These are phyloP conservation scores for Hyles lineata DNA, from an alignment of 2,888 invertebrate species.

Conservation along the genomic window DNA sequence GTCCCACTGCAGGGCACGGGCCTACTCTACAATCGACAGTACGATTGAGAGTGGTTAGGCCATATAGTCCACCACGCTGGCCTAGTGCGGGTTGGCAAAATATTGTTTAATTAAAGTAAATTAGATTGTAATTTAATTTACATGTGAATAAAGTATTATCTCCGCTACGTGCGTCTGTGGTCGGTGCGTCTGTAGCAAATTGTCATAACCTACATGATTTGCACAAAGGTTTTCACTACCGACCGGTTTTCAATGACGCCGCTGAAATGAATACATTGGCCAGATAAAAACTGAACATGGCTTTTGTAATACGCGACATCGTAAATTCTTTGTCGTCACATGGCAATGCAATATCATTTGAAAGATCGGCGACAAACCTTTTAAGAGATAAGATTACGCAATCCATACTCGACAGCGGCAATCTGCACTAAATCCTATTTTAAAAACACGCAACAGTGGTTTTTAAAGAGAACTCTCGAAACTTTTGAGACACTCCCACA, in stretches of 20 bases:
- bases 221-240: conserved; percentile 22
- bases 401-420: conserved; percentile 60
- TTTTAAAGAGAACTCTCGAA: conserved; percentile 69
- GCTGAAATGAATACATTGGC: conserved; percentile 27
- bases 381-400: conserved; percentile 76
- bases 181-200: conserved; percentile 32
- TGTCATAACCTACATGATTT: conserved; percentile 23
- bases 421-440: conserved; percentile 79
- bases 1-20: no score
- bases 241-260: conserved; percentile 24
- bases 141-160: conserved; percentile 36
- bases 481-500: conserved; percentile 72
- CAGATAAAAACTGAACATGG: conserved; percentile 30
- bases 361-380: conserved; percentile 67
- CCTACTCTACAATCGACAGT: no score
- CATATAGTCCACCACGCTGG: no score
- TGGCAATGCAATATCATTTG: conserved; percentile 73
- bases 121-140: neutral
- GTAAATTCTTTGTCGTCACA: conserved; percentile 49
- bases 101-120: no score
- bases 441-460: conserved; percentile 79
- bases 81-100: no score
- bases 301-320: conserved; percentile 40
- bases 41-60: no score
- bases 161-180: conserved; percentile 35